phyloP scores from a whole-genome alignment of 37 sponge, comb jelly and placozoan genomes.

The Diacarnus erythraeanus region DNA sequence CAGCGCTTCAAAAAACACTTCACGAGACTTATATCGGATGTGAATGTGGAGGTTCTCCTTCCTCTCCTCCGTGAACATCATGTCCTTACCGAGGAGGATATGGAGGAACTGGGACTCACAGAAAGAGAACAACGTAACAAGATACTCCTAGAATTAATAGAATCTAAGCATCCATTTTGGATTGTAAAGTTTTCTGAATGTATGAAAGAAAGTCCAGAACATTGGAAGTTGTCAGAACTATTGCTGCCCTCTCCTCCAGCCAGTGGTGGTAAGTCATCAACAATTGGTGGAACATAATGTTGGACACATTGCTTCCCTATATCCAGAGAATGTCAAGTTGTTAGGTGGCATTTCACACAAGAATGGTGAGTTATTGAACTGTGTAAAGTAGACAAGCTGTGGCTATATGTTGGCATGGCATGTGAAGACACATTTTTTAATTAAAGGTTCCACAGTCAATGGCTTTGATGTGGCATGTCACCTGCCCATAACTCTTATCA shows the following conservation, averaged over 20 bases:
- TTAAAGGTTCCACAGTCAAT: too few species aligned
- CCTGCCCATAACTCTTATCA: too few species aligned
- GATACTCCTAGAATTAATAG: constrained; percentile 3
- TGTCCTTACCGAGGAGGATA: constrained; percentile 15
- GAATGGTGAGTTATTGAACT: too few species aligned
- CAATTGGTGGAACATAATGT: too few species aligned
- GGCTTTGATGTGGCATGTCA: too few species aligned
- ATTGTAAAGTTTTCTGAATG: constrained; percentile 28
- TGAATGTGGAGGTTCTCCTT: constrained; percentile 9
- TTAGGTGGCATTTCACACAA: background rate
- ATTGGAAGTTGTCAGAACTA: background rate
- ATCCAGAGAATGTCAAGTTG: too few species aligned
- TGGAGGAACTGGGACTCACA: background rate
- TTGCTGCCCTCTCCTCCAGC: constrained; percentile 1
- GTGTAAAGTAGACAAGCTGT: too few species aligned
- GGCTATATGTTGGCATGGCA: too few species aligned
- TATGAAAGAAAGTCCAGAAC: constrained; percentile 16
- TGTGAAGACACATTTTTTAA: too few species aligned
- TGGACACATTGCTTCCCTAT: too few species aligned
- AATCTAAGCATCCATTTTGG: background rate
- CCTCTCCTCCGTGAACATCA: constrained; percentile 22
- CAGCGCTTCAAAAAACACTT: constrained; percentile 7
- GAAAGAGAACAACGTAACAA: background rate
- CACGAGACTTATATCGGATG: background rate
- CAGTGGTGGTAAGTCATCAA: too few species aligned